Evolutionary conservation across 37 sponge, comb jelly and placozoan genomes (phyloP).

Genomic region (Dysidea cf. avara): DNA sequence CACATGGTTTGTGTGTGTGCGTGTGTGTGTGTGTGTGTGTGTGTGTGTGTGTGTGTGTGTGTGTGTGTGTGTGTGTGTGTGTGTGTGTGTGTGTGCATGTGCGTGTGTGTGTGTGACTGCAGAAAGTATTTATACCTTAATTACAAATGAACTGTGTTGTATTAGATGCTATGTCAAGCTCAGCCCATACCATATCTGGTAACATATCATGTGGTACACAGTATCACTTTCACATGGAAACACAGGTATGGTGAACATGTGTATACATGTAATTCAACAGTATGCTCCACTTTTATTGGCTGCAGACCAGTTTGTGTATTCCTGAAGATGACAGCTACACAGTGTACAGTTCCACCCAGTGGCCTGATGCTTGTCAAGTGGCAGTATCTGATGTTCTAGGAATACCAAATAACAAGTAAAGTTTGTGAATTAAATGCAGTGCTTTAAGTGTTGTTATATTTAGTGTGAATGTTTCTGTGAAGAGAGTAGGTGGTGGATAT

Average conservation of each 20-base stretch:
- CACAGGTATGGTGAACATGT: conserved; percentile 43
- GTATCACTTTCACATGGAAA: too few relatives aligned
- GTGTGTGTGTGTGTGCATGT: conserved; percentile 30
- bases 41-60: not conserved
- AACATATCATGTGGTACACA: conserved; percentile 65
- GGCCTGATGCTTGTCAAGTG: conserved; percentile 28
- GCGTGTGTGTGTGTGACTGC: conserved; percentile 14
- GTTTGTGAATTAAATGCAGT: not conserved
- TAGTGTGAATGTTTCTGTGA: conserved; percentile 72
- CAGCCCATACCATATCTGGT: conserved; percentile 54
- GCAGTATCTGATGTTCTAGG: conserved; percentile 55
- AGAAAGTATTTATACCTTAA: not conserved
- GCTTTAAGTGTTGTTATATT: too few relatives aligned
- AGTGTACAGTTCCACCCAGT: conserved; percentile 80
- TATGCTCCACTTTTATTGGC: not conserved
- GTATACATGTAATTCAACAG: not conserved
- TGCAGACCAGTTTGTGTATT: conserved; percentile 37
- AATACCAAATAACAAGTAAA: conserved; percentile 54
- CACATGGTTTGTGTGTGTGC: not conserved
- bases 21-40: not conserved
- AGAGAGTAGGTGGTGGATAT: conserved; percentile 71
- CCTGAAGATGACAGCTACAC: too few relatives aligned
- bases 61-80: not conserved
- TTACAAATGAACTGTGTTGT: not conserved
- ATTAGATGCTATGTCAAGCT: conserved; percentile 55